Base-by-base conservation (phyloP, 2,888 invertebrate species). In the Amphipyra berbera region DNA sequence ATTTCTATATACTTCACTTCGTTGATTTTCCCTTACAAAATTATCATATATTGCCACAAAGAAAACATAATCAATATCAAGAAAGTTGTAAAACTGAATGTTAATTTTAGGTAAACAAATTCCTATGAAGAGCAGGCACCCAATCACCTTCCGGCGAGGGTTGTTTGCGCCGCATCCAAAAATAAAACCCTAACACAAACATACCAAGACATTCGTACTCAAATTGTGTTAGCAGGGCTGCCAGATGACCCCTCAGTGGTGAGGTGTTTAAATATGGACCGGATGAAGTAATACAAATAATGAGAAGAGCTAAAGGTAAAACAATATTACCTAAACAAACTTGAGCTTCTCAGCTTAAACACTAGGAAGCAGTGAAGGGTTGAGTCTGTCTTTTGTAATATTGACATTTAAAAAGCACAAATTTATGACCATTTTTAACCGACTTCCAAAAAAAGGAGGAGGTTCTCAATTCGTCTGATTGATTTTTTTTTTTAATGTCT, bases 181-280 rank as follows among this genome's bases (percentile, higher is more conserved):
- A 77, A 76, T 75, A 72, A 75, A 72, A 66, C 63, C 50, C 37
- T 38, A 68, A 75, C 61, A 71, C 64, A 78, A 67, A 73, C 61
- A 67, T 46, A 45, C 60, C 40, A 59, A 73, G 64, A 67, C 60
- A 78, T 61, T 68, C 54, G 57, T 64, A 62, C 61, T 61, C 10
- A 57, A 76, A 73, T 72, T 72, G 70, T 69, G 75, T 75, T 50
- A 74, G 63, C 61, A 74, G 76, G 73, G 73, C 68, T 76, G 73
- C 68, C 73, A 74, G 71, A 71, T 76, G 61, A 72, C 68, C 71
- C 57, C 38, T 45, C 53, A 53, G 75, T 33, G 64, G 75, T 60
- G 42, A 70, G 27, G 54, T 59, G 58, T 70, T 69, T 59, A 64
- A 69, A 74, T 52, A 44, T 42, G 14, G 70, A 71, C 71, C 75